Evolutionary conservation across 2,888 invertebrate species (phyloP).

Genomic region (Xestia xanthographa): DNA sequence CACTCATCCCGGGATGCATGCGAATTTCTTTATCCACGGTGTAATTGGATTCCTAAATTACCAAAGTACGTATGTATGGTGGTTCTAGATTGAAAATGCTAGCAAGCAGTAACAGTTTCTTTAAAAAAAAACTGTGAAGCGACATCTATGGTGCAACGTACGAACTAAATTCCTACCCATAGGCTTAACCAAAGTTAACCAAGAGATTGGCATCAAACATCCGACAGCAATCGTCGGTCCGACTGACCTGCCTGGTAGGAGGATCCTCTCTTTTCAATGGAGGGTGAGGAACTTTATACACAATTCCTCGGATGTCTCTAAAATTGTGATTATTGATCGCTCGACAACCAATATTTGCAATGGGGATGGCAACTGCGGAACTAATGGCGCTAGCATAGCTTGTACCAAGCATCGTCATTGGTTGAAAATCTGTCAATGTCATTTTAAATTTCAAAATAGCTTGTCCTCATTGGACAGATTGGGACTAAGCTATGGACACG

Average conservation of each 20-base stretch:
- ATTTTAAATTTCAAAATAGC: too few relatives aligned
- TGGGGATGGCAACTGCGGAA: too few relatives aligned
- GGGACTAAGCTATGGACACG: too few relatives aligned
- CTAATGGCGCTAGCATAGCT: too few relatives aligned
- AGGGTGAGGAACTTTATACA: neutral
- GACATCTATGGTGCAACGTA: conserved; percentile 1
- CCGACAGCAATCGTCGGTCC: neutral
- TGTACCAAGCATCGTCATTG: too few relatives aligned
- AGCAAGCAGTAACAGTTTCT: too few relatives aligned
- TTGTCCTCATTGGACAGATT: too few relatives aligned
- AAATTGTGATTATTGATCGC: neutral
- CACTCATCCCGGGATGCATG: conserved; percentile 84
- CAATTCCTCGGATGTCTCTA: neutral
- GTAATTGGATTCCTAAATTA: conserved; percentile 81
- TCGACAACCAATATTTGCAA: neutral
- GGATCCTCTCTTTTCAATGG: neutral
- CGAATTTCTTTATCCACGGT: conserved; percentile 84
- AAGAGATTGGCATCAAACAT: neutral
- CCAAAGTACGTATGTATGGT: conserved; percentile 66
- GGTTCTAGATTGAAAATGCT: neutral
- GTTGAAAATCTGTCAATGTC: too few relatives aligned
- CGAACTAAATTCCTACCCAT: neutral
- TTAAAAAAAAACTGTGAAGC: neutral
- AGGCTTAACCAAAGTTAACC: neutral
- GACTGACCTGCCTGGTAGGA: neutral